phyloP scores from a whole-genome alignment of 2,888 invertebrate genomes.

The Piscicola geometra region DNA sequence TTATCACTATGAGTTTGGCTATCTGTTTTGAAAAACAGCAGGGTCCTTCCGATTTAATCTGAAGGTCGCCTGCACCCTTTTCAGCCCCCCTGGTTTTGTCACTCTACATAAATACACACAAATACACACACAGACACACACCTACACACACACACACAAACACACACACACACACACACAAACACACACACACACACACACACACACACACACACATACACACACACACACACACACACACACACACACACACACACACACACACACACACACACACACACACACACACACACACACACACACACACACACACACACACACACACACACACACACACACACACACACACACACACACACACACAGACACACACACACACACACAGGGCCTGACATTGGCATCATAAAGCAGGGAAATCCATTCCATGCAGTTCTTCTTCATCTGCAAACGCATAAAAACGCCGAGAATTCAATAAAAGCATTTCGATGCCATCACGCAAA shows the following conservation, averaged over 20 bases:
- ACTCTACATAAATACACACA: neutral
- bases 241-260: slow-evolving; percentile 36
- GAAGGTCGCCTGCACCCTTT: too few relatives aligned
- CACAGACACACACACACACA: neutral
- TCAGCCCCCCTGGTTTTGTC: too few relatives aligned
- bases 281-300: slow-evolving; percentile 34
- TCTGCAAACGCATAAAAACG: too few relatives aligned
- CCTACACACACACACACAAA: slow-evolving; percentile 33
- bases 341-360: too few relatives aligned
- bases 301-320: slow-evolving; percentile 35
- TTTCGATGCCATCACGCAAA: too few relatives aligned
- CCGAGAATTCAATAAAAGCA: too few relatives aligned
- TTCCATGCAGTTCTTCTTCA: too few relatives aligned
- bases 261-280: slow-evolving; percentile 37
- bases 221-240: slow-evolving; percentile 29
- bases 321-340: slow-evolving; percentile 34
- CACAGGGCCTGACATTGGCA: too few relatives aligned
- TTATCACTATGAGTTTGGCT: too few relatives aligned
- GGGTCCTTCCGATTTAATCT: too few relatives aligned
- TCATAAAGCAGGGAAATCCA: too few relatives aligned
- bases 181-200: slow-evolving; percentile 36
- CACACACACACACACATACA: slow-evolving; percentile 32
- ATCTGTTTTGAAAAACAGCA: too few relatives aligned
- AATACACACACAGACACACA: slow-evolving; percentile 29
- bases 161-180: slow-evolving; percentile 34